A percentile compares a stretch with the other conserved stretches of the same genome.
These are phyloP conservation scores for Heteropelma amictum DNA, from an alignment of 2,888 invertebrate species.

Conservation along the genomic window DNA sequence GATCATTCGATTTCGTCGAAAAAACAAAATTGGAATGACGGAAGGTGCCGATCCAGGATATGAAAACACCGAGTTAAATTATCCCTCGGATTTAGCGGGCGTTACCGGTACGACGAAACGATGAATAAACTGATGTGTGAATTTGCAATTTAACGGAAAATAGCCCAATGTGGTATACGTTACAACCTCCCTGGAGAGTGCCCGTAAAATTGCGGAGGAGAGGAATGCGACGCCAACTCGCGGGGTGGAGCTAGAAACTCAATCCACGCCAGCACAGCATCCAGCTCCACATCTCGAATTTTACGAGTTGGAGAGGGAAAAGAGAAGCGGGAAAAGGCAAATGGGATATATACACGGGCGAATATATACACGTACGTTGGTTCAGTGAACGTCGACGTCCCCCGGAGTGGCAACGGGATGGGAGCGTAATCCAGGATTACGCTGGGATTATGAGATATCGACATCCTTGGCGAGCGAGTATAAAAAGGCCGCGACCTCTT, in stretches of 20 bases:
- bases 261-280: not conserved
- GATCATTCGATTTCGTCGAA: too few relatives aligned
- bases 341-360: not conserved
- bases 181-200: constrained; percentile 25
- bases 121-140: constrained; percentile 41
- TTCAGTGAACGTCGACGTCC: constrained; percentile 36
- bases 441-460: constrained; percentile 53
- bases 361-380: not conserved
- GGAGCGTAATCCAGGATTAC: constrained; percentile 53
- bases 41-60: not conserved
- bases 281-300: constrained; percentile 4
- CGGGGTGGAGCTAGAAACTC: too few relatives aligned
- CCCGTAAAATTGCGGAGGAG: not conserved
- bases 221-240: constrained; percentile 13
- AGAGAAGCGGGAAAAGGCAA: not conserved
- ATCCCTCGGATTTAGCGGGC: not conserved
- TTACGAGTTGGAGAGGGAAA: not conserved
- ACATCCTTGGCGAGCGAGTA: constrained; percentile 47
- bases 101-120: constrained; percentile 2
- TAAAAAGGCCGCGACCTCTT: constrained; percentile 51
- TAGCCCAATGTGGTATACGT: constrained; percentile 11
- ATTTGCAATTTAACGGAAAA: constrained; percentile 50
- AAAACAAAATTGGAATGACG: not conserved
- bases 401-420: constrained; percentile 24
- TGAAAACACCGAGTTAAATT: not conserved